phyloP scores from a whole-genome alignment of 2,888 invertebrate genomes.

The Alloplasta piceator region DNA sequence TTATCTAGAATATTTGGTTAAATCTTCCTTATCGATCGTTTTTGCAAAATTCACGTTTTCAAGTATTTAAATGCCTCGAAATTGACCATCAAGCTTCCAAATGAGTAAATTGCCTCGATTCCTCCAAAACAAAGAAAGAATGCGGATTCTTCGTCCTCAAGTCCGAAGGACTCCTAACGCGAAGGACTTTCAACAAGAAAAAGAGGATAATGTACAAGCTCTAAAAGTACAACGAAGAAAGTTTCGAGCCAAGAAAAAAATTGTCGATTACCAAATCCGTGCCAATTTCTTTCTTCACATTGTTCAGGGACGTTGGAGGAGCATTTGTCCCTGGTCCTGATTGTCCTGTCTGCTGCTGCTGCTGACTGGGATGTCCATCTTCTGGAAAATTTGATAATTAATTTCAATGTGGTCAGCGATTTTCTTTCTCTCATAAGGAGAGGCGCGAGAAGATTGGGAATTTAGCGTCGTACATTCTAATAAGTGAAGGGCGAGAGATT shows the following conservation, averaged over 20 bases:
- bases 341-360: constrained; percentile 71
- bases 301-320: constrained; percentile 40
- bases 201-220: no score
- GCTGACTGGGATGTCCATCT: constrained; percentile 72
- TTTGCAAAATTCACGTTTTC: no score
- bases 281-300: constrained; percentile 62
- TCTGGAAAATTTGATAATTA: constrained; percentile 64
- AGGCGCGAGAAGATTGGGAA: constrained; percentile 27
- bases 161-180: no score
- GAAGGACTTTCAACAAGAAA: no score
- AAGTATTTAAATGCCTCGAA: no score
- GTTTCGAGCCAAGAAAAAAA: background rate
- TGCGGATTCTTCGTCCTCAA: no score
- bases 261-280: constrained; percentile 70
- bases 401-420: constrained; percentile 22
- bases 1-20: no score
- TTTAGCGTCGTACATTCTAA: constrained; percentile 58
- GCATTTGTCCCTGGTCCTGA: constrained; percentile 70
- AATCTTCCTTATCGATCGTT: no score
- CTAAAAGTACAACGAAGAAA: background rate
- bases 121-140: no score
- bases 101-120: no score
- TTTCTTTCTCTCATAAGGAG: constrained; percentile 7
- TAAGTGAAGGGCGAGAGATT: constrained; percentile 61
- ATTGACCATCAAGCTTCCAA: no score